Base-by-base conservation (phyloP, 2,113 vertebrate species). In the Malurus alboscapulatus region DNA sequence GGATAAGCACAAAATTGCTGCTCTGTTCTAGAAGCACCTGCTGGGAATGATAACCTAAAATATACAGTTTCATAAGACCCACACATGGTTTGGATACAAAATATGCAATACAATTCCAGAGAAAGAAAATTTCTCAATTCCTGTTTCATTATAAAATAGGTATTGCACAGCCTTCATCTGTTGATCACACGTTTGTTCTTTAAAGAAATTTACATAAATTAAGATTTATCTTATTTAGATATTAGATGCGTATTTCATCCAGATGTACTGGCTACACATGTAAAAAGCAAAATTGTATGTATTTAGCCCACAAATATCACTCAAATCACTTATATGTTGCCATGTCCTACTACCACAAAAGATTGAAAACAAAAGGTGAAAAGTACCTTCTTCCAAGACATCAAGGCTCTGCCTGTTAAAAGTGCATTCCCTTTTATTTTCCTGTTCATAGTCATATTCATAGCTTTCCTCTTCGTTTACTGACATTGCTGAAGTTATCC, bases 361-460 rank as follows among this genome's bases (percentile, higher is more conserved):
- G 5, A 62, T 53, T 17, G 54, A 85, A 84, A 79, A 7, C 12
- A 51, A 58, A 85, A 79, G 5, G 20, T 30, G n/a, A 55, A 17
- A 91, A 95, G 87, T 98, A 98, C 98, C 98, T 98, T 98, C 98
- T 86, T 98, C 98, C 97, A 97, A 76, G 75, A 97, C 92, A 32
- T 97, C 97, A 76, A 97, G 89, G 75, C 68, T 88, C 27, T 96
- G 97, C 21, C 68, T 88, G 44, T 54, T 59, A 42, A 78, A 50
- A 5, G 25, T 17, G 15, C 7, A 0, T 30, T 38, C 17, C 36
- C 86, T 92, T 83, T 87, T 67, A 19, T 74, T 93, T 80, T 97
- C 97, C 58, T 96, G 86, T 42, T 96, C 95, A 55, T 34, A 89
- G 76, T 97, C 94, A 38, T 74, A 98, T 50, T 98, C 98, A 95